Conservation (phyloP, 2,888 invertebrate species). For the Brachyopa scutellaris region DNA sequence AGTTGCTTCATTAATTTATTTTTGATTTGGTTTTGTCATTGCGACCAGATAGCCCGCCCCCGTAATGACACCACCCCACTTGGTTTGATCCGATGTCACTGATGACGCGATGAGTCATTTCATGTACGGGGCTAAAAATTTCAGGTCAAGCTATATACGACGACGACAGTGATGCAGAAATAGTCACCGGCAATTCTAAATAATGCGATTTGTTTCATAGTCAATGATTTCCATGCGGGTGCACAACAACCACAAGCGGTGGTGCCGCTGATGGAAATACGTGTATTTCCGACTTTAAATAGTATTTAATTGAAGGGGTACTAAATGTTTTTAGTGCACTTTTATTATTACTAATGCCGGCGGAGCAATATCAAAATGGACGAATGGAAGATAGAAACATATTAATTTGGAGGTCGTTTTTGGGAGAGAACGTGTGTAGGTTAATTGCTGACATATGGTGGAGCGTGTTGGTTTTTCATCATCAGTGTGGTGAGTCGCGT, state of each 20-base stretch:
- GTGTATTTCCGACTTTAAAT: conserved; percentile 28
- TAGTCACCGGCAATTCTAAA: too few relatives aligned
- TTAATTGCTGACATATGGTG: conserved; percentile 14
- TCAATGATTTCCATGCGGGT: conserved; percentile 17
- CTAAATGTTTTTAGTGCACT: conserved; percentile 61
- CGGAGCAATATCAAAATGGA: not conserved
- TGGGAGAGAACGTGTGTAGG: conserved; percentile 19
- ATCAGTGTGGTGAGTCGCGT: not conserved
- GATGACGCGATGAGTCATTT: conserved; percentile 18
- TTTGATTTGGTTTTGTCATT: conserved; percentile 12
- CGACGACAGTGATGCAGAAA: conserved; percentile 16
- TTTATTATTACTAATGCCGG: conserved; percentile 57
- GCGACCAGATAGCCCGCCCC: conserved; percentile 21
- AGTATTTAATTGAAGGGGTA: conserved; percentile 52
- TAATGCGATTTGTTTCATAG: not conserved
- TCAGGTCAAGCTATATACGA: conserved; percentile 46
- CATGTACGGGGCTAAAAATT: not conserved
- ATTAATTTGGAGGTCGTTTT: conserved; percentile 10
- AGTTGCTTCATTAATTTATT: conserved; percentile 57
- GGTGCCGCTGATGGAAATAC: conserved; percentile 25
- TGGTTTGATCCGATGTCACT: not conserved
- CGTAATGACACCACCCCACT: not conserved
- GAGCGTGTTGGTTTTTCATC: conserved; percentile 4
- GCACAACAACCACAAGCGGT: too few relatives aligned
- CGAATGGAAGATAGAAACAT: conserved; percentile 36